A percentile compares a stretch with the other conserved stretches of the same genome.
Evolutionary conservation across 1,140 invertebrate genomes (phyloP).

Genomic region (Eriocheir sinensis): DNA sequence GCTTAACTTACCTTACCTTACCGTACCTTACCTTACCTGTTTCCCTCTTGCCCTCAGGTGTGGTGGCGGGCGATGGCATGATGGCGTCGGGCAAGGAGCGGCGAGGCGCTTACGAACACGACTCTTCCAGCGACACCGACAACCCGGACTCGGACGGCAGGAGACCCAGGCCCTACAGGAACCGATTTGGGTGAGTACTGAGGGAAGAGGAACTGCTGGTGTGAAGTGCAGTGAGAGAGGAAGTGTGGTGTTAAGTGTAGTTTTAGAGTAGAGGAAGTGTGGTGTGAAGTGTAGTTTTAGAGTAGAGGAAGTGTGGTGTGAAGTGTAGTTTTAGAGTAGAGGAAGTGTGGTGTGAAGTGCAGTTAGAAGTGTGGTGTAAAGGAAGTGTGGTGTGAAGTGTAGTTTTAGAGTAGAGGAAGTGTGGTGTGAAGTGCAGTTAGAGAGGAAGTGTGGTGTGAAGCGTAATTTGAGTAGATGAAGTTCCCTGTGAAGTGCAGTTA

Average conservation of each 20-base stretch:
- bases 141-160: conserved; percentile 65
- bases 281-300: too few relatives aligned
- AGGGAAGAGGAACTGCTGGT: not conserved
- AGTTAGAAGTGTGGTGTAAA: too few relatives aligned
- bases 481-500: not conserved
- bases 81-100: conserved; percentile 69
- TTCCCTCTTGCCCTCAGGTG: not conserved
- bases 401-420: too few relatives aligned
- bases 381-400: not conserved
- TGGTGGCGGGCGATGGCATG: conserved; percentile 60
- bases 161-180: conserved; percentile 63
- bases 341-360: not conserved
- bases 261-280: too few relatives aligned
- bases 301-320: too few relatives aligned
- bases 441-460: too few relatives aligned
- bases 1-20: too few relatives aligned
- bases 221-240: not conserved
- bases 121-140: conserved; percentile 69
- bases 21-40: too few relatives aligned
- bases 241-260: not conserved
- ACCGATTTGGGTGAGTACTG: conserved; percentile 63
- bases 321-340: not conserved
- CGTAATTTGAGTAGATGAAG: not conserved
- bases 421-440: too few relatives aligned
- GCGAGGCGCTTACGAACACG: conserved; percentile 62